Evolutionary conservation across 2,888 invertebrate species (phyloP), one percentile per base, ranked within the genome.

Genomic region (Yponomeuta sedellus): DNA sequence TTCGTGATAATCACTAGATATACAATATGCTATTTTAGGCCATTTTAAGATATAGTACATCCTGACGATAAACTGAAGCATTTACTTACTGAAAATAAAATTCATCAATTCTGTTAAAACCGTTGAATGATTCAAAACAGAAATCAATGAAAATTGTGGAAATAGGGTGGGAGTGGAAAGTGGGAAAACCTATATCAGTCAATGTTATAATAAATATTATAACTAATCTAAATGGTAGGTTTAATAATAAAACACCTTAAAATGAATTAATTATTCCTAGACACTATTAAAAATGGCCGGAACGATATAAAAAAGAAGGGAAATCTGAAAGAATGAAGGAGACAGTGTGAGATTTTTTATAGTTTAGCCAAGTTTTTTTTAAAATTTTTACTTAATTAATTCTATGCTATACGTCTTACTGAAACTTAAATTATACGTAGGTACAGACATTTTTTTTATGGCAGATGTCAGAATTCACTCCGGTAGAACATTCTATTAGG

Each of bases 201-300:
- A 34, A 62, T 34, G 40, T 62, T 62, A 62, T 6, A 19, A 28
- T 62, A 62, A 61, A 28, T 61, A 61, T 12, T 22, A 28, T 28
- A 25, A 62, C 10, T 62, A 12, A 34, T 62, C 39, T 39, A 39
- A 40, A 34, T 52, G 16, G 44, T 52, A 12, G 39, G 40, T 62
- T 25, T 62, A 34, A 34, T 39, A 16, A 62, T n/a, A 64, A 52
- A 64, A 44, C 22, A 22, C 52, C 19, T 62, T 59, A 20, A 62
- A 62, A 62, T 39, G 62, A 62, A 62, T 40, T 62, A 62, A 62
- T 20, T 59, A 58, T 20, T 61, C 11, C 61, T 34, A 84, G 75
- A 76, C 71, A 74, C 87, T 90, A 89, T 82, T 77, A 77, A 89
- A 89, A 88, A 90, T 89, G 89, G 90, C 87, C 90, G 90, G 90